phyloP scores from a whole-genome alignment of 2,888 invertebrate species.

The Timema cristinae region DNA sequence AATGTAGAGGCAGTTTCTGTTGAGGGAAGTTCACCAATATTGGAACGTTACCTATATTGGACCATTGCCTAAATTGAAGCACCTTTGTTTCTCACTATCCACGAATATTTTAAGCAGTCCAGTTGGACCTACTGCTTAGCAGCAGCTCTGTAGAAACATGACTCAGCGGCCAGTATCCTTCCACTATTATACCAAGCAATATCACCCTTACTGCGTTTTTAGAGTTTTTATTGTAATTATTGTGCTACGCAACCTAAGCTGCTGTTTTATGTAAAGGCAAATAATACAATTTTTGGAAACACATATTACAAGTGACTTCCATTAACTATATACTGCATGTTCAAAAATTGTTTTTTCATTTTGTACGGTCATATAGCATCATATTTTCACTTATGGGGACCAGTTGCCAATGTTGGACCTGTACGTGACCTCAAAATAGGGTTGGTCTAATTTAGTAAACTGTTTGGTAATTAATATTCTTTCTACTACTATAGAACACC shows the following conservation, averaged over 20 bases:
- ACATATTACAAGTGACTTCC: neutral
- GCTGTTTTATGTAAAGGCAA: neutral
- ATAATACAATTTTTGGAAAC: neutral
- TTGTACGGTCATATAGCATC: neutral
- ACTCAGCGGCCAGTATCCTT: neutral
- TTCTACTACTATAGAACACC: slow-evolving; percentile 18
- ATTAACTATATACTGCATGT: neutral
- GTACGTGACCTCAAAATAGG: neutral
- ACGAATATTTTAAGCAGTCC: neutral
- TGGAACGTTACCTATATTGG: slow-evolving; percentile 4
- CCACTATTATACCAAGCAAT: neutral
- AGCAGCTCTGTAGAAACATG: neutral
- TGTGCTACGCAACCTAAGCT: neutral
- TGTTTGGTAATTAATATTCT: neutral
- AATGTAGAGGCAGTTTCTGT: too few species aligned
- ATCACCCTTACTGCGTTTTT: neutral
- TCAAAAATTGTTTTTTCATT: neutral
- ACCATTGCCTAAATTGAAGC: slow-evolving; percentile 9
- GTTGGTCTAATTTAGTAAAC: slow-evolving; percentile 7
- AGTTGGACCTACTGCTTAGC: neutral
- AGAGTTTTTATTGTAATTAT: slow-evolving; percentile 12
- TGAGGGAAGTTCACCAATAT: too few species aligned
- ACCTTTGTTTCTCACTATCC: slow-evolving; percentile 7
- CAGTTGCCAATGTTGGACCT: slow-evolving; percentile 14
- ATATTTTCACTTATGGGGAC: slow-evolving; percentile 4